Conservation (phyloP, 2,888 invertebrate genomes). For the Drosophila gaucha region DNA sequence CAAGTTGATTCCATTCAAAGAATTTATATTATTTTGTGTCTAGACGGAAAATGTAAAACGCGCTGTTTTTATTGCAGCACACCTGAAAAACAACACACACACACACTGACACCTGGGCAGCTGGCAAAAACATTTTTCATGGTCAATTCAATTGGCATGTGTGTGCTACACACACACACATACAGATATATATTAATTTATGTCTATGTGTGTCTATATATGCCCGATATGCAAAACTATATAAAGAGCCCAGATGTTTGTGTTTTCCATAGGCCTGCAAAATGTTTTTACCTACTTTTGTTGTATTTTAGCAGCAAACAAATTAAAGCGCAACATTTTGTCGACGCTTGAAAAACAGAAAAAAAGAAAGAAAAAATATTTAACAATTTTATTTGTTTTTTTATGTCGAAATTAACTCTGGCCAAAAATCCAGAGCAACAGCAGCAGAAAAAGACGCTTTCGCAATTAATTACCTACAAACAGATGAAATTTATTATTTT, state of each 20-base stretch:
- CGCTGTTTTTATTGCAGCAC: slow-evolving; percentile 25
- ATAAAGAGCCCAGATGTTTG: slow-evolving; percentile 37
- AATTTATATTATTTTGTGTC: slow-evolving; percentile 18
- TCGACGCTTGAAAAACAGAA: slow-evolving; percentile 9
- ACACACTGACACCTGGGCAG: neutral
- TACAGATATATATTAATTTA: neutral
- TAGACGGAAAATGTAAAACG: slow-evolving; percentile 20
- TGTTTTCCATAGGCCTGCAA: slow-evolving; percentile 50
- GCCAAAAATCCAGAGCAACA: slow-evolving; percentile 4
- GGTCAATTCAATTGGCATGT: slow-evolving; percentile 74
- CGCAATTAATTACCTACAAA: slow-evolving; percentile 44
- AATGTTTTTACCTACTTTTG: slow-evolving; percentile 35
- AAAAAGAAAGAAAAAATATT: slow-evolving; percentile 15
- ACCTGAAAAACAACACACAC: slow-evolving; percentile 37
- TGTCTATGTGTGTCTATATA: slow-evolving; percentile 1
- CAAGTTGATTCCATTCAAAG: slow-evolving; percentile 3
- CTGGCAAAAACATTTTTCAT: slow-evolving; percentile 73
- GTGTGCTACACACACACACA: slow-evolving; percentile 3
- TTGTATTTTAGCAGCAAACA: slow-evolving; percentile 39
- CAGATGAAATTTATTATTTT: slow-evolving; percentile 44
- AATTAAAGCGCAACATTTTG: slow-evolving; percentile 33
- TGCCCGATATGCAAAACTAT: slow-evolving; percentile 11
- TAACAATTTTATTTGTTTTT: slow-evolving; percentile 50
- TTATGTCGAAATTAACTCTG: slow-evolving; percentile 54
- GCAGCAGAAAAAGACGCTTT: slow-evolving; percentile 2